Evolutionary conservation across 2,797 vertebrate species (phyloP).

Genomic region (Centroberyx gerrardi): DNA sequence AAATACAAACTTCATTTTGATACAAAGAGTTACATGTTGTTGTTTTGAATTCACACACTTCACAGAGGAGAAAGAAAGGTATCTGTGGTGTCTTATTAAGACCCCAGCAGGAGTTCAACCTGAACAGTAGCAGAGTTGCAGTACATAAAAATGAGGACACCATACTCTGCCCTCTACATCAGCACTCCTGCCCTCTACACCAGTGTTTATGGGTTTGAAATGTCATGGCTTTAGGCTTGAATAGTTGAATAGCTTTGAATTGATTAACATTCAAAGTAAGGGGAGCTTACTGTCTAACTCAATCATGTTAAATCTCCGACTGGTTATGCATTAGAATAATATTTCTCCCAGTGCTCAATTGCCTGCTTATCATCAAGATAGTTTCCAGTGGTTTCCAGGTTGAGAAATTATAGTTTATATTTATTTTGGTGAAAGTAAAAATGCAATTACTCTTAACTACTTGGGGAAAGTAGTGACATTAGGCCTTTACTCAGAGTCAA

Average conservation of each 20-base stretch:
- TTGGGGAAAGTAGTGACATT: conserved; percentile 17
- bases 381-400: conserved; percentile 50
- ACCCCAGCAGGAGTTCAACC: conserved; percentile 54
- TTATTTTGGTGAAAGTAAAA: conserved; percentile 62
- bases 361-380: conserved; percentile 55
- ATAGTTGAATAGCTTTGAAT: conserved; percentile 87
- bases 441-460: conserved; percentile 40
- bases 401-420: conserved; percentile 55
- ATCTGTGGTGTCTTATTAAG: conserved; percentile 38
- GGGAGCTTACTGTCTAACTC: conserved; percentile 80
- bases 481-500: conserved; percentile 29
- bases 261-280: conserved; percentile 86
- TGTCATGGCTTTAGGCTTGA: conserved; percentile 85
- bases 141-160: conserved; percentile 72
- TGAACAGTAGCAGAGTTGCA: conserved; percentile 57
- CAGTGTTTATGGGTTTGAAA: conserved; percentile 82
- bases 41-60: conserved; percentile 19
- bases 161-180: conserved; percentile 51
- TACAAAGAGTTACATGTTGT: conserved; percentile 27
- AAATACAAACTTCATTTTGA: conserved; percentile 15
- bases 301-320: conserved; percentile 79
- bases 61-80: conserved; percentile 10
- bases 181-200: conserved; percentile 71
- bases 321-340: conserved; percentile 80
- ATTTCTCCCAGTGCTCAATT: conserved; percentile 57